Base-by-base conservation (phyloP, 2,797 vertebrate species). In the Schizopygopsis malacanthus region DNA sequence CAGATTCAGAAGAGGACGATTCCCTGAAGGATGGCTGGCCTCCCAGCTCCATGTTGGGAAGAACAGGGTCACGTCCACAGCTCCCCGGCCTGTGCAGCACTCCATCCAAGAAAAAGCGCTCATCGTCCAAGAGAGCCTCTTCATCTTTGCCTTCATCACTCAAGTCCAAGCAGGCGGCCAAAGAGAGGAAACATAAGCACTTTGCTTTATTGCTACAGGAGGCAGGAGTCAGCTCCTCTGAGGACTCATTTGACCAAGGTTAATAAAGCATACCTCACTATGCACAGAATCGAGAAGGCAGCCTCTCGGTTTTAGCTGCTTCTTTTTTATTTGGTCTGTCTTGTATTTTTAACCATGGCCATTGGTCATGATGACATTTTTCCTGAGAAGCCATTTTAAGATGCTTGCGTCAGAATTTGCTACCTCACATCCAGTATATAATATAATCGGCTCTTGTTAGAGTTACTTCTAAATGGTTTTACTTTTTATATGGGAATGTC, bases 241-340 rank as follows among this genome's bases (percentile, higher is more conserved):
- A 98, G 93, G 97, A 99, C 97, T 99, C 98, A 85, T 97, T 98
- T 83, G 97, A 99, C 93, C 98, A 99, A 99, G 98, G 98, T 99
- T 99, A 99, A 96, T 99, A 96, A 95, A 82, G 94, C 94, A 94
- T 93, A 92, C 88, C 89, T 89, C 86, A 84, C 90, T 90, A 90
- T 89, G 89, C 90, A 90, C 87, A 89, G 81, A 87, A 63, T 87
- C 67, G 61, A 81, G 87, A 78, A 86, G 83, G 85, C 84, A 76
- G 83, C 80, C 72, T 69, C 80, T 84, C 65, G 63, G 41, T 87
- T 87, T 84, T 63, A 79, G 61, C 18, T 69, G 71, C 65, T 63
- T 79, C 11, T 76, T 43, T 84, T 87, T 45, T 28, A 65, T 79
- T 86, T 88, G 76, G 83, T 71, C 50, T 75, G 72, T 80, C 37